phyloP scores from a whole-genome alignment of 2,113 vertebrate genomes.

The Urocolius indicus region DNA sequence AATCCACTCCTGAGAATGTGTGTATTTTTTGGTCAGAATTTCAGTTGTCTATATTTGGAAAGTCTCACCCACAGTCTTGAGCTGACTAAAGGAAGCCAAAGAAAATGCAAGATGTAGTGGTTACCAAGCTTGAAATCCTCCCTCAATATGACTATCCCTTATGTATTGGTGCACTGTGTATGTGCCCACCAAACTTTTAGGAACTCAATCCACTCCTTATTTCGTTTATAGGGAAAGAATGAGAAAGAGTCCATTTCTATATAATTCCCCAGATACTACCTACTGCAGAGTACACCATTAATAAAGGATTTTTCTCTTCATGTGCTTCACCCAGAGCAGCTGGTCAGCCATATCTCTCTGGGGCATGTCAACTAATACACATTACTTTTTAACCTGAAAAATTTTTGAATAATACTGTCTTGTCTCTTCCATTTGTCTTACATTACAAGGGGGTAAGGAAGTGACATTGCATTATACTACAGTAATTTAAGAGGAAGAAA shows the following conservation, averaged over 20 bases:
- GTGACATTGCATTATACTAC: background rate
- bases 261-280: background rate
- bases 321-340: slow-evolving; percentile 56
- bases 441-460: slow-evolving; percentile 12
- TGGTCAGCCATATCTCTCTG: slow-evolving; percentile 41
- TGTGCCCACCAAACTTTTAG: background rate
- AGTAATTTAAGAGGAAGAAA: background rate
- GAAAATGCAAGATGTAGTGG: slow-evolving; percentile 45
- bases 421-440: slow-evolving; percentile 27
- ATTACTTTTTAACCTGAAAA: slow-evolving; percentile 53
- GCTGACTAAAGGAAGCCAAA: slow-evolving; percentile 31
- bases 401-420: slow-evolving; percentile 51
- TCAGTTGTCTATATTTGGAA: slow-evolving; percentile 45
- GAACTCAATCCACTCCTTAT: background rate
- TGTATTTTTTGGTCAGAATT: slow-evolving; percentile 55
- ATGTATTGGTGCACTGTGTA: background rate
- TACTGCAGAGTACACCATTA: slow-evolving; percentile 32
- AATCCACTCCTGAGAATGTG: slow-evolving; percentile 26
- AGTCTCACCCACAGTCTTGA: slow-evolving; percentile 54
- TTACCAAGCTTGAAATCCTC: slow-evolving; percentile 9
- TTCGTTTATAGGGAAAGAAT: background rate
- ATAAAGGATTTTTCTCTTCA: slow-evolving; percentile 51
- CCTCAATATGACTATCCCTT: background rate
- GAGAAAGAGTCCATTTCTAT: background rate
- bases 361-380: slow-evolving; percentile 37